A percentile compares a stretch with the other conserved stretches of the same genome.
Conservation (phyloP, 2,113 vertebrate genomes). For the Phaethornis superciliosus region DNA sequence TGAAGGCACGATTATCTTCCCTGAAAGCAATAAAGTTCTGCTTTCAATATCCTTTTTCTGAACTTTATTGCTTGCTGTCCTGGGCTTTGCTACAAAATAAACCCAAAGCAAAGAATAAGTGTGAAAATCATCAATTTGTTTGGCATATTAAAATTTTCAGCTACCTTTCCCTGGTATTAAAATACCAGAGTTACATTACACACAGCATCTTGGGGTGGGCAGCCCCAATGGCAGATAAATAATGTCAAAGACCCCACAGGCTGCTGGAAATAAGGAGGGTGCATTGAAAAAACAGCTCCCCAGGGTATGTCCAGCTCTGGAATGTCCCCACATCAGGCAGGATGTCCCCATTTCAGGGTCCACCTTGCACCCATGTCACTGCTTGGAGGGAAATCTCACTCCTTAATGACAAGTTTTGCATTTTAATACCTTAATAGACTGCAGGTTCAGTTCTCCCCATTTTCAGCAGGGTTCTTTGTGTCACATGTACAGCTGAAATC, state of each 20-base stretch:
- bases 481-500: background rate
- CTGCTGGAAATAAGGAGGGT: no score
- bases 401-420: constrained; percentile 71
- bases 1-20: background rate
- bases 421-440: background rate
- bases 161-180: background rate
- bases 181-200: background rate
- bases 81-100: background rate
- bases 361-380: no score
- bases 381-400: constrained; percentile 80
- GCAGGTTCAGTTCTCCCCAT: background rate
- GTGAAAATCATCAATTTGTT: background rate
- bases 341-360: no score
- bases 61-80: background rate
- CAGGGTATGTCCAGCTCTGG: no score
- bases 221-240: no score
- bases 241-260: no score
- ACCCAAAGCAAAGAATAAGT: background rate
- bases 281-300: no score
- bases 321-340: no score
- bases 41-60: background rate
- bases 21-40: background rate
- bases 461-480: background rate
- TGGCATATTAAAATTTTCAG: background rate
- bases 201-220: background rate